Conservation (phyloP, 2,888 invertebrate genomes). For the Allacma fusca region DNA sequence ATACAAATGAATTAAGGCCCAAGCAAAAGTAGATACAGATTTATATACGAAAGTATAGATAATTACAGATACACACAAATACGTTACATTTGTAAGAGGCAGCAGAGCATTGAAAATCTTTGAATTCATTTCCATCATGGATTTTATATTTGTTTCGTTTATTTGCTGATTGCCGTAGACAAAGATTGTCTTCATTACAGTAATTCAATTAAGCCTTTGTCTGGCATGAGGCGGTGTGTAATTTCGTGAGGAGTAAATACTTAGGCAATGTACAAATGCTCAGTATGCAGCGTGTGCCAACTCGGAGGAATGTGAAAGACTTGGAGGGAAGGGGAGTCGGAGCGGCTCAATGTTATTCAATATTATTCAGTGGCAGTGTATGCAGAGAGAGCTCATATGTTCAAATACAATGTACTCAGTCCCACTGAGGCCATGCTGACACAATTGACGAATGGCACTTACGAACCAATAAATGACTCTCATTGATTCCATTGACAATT, state of each 20-base stretch:
- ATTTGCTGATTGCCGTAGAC: constrained; percentile 28
- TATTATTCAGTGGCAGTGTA: too few species aligned
- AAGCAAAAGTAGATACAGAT: too few species aligned
- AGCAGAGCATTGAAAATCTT: constrained; percentile 11
- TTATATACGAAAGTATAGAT: too few species aligned
- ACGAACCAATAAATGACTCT: constrained; percentile 40
- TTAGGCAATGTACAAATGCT: neutral
- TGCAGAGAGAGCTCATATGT: too few species aligned
- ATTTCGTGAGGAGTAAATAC: neutral
- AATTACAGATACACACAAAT: too few species aligned
- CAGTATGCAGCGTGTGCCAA: neutral
- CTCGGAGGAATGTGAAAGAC: neutral
- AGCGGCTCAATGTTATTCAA: too few species aligned
- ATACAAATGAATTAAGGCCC: too few species aligned
- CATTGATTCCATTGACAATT: constrained; percentile 43
- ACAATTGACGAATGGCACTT: constrained; percentile 42
- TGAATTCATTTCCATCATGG: constrained; percentile 30
- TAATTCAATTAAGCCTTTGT: constrained; percentile 22
- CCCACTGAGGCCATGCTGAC: neutral
- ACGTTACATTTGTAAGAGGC: neutral
- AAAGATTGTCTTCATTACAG: constrained; percentile 25
- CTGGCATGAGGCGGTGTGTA: neutral
- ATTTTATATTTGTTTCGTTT: constrained; percentile 25
- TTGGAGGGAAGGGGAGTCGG: neutral
- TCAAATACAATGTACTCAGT: too few species aligned